Conservation (phyloP, 2,888 invertebrate species). For the Drosophila nr. perissopoda region DNA sequence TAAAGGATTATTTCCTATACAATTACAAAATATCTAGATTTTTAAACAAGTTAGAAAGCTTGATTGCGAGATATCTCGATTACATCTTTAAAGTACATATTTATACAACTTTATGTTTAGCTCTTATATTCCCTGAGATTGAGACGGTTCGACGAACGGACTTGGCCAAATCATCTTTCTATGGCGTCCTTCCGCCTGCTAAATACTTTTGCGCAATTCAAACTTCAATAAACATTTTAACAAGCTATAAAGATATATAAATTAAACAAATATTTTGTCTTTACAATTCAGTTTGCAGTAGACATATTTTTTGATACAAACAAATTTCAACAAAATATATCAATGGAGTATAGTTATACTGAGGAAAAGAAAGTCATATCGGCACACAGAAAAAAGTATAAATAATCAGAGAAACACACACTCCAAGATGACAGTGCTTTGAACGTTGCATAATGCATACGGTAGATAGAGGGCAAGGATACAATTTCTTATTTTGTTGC, state of each 20-base stretch:
- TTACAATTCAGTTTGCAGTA: not conserved
- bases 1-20: no score
- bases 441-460: slow-evolving; percentile 57
- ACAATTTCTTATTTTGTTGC: slow-evolving; percentile 74
- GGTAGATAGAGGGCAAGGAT: slow-evolving; percentile 37
- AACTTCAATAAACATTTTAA: not conserved
- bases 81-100: no score
- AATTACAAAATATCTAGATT: no score
- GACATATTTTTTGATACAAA: not conserved
- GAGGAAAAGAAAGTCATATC: slow-evolving; percentile 40
- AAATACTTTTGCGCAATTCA: not conserved
- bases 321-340: slow-evolving; percentile 48
- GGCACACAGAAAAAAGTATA: slow-evolving; percentile 10
- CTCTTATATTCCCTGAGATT: not conserved
- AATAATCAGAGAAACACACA: slow-evolving; percentile 20
- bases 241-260: not conserved
- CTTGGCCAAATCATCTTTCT: not conserved
- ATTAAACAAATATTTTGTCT: not conserved
- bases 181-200: not conserved
- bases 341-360: slow-evolving; percentile 34
- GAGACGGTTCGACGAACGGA: not conserved
- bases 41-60: no score
- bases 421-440: slow-evolving; percentile 4
- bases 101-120: not conserved
- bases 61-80: no score